These are phyloP conservation scores for Peromyscus nudipes DNA, from an alignment of 2,797 vertebrate genomes.

Conservation along the genomic window DNA sequence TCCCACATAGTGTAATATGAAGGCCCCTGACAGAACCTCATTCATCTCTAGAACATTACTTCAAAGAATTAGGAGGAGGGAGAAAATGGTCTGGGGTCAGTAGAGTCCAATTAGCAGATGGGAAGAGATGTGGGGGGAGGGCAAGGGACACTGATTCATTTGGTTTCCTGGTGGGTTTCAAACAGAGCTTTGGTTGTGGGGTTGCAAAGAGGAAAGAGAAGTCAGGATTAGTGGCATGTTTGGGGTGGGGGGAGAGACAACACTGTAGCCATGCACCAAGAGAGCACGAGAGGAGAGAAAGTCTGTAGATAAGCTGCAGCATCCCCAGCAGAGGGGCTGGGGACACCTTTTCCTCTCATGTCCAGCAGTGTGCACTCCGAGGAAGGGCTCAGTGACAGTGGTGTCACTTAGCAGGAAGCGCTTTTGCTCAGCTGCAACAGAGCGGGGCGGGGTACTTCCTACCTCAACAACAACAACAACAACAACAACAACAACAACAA, in stretches of 20 bases:
- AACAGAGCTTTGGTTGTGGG: neutral
- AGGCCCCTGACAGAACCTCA: neutral
- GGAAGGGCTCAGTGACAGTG: neutral
- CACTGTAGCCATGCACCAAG: neutral
- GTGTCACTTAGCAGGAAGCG: neutral
- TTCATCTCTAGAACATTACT: conserved; percentile 58
- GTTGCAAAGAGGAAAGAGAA: neutral
- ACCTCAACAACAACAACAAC: neutral
- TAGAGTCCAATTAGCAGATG: conserved; percentile 39
- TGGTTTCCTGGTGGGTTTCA: neutral
- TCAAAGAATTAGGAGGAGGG: conserved; percentile 50
- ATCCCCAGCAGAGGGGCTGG: too few species aligned
- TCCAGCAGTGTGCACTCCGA: neutral
- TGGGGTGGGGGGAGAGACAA: neutral
- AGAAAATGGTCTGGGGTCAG: conserved; percentile 54
- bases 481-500: too few species aligned
- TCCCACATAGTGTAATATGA: neutral
- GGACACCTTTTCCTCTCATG: neutral
- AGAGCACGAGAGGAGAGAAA: neutral
- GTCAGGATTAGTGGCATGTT: neutral
- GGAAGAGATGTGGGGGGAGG: neutral
- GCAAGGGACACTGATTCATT: conserved; percentile 5
- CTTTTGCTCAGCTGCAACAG: neutral
- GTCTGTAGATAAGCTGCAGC: neutral
- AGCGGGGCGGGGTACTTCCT: neutral